phyloP scores from a whole-genome alignment of 2,888 invertebrate species.

The Drosophila austrosaltans region DNA sequence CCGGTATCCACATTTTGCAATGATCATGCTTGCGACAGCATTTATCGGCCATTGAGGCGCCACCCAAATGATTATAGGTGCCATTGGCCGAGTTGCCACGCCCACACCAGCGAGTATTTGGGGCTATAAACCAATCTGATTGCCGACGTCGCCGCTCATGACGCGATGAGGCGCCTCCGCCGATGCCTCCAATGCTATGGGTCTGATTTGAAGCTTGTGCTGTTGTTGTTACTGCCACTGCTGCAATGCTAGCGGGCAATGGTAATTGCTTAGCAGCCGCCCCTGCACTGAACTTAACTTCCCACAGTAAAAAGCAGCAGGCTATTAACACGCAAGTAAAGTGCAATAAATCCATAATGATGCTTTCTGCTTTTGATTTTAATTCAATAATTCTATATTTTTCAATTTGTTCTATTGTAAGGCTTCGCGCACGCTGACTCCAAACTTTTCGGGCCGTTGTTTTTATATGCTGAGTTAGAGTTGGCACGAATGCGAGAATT shows the following conservation, averaged over 20 bases:
- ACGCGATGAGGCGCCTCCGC: conserved; percentile 46
- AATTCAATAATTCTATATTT: conserved; percentile 4
- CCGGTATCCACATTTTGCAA: conserved; percentile 93
- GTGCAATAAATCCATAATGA: conserved; percentile 12
- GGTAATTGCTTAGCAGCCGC: conserved; percentile 44
- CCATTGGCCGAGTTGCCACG: conserved; percentile 90
- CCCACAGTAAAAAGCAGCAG: conserved; percentile 10
- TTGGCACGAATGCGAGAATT: not conserved
- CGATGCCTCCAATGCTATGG: conserved; percentile 17
- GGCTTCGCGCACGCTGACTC: conserved; percentile 17
- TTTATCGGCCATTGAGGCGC: conserved; percentile 91
- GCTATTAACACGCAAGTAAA: not conserved
- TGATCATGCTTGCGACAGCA: conserved; percentile 96
- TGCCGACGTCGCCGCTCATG: conserved; percentile 71
- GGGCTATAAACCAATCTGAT: conserved; percentile 89
- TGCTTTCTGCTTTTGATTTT: conserved; percentile 11
- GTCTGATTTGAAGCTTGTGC: conserved; percentile 29
- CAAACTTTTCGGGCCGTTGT: conserved; percentile 16
- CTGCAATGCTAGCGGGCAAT: conserved; percentile 52
- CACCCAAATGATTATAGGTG: conserved; percentile 92
- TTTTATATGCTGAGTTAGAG: conserved; percentile 30
- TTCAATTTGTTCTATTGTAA: conserved; percentile 7
- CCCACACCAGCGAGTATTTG: conserved; percentile 97
- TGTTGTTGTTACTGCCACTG: conserved; percentile 42
- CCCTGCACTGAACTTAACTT: conserved; percentile 16